Percentiles rank a stretch among this genome's conserved stretches.
Conservation (phyloP, 2,113 vertebrate genomes). For the Lanius collurio region DNA sequence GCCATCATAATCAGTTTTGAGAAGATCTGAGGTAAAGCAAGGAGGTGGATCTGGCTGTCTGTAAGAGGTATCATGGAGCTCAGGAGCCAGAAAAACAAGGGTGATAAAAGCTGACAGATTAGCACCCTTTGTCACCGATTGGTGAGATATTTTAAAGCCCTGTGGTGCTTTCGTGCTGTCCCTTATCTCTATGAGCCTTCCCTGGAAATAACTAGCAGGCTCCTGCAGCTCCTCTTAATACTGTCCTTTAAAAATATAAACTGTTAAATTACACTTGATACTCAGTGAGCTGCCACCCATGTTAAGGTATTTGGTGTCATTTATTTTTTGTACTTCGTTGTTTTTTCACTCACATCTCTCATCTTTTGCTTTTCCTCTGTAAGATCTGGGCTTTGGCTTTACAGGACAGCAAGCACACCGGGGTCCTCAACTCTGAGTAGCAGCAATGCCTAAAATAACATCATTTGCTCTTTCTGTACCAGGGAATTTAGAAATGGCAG, state of each 20-base stretch:
- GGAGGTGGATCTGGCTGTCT: background rate
- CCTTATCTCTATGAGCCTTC: background rate
- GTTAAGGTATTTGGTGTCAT: background rate
- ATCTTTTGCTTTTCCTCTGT: background rate
- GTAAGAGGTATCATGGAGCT: background rate
- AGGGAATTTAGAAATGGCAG: background rate
- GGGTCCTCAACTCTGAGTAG: background rate
- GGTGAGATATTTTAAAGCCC: background rate
- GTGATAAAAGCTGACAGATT: background rate
- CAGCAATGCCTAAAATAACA: background rate
- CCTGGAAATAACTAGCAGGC: background rate
- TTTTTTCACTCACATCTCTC: background rate
- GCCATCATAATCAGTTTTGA: background rate
- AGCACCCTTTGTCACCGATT: background rate
- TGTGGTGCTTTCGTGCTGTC: background rate
- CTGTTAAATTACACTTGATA: background rate
- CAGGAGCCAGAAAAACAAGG: background rate
- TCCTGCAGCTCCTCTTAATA: background rate
- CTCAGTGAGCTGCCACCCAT: background rate
- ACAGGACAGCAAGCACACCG: background rate
- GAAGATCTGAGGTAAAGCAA: background rate
- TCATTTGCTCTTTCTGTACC: background rate
- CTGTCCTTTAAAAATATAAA: background rate
- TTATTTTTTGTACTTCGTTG: background rate
- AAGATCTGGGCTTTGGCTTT: background rate